phyloP scores from a whole-genome alignment of 2,113 vertebrate genomes.

The Pteruthius melanotis region DNA sequence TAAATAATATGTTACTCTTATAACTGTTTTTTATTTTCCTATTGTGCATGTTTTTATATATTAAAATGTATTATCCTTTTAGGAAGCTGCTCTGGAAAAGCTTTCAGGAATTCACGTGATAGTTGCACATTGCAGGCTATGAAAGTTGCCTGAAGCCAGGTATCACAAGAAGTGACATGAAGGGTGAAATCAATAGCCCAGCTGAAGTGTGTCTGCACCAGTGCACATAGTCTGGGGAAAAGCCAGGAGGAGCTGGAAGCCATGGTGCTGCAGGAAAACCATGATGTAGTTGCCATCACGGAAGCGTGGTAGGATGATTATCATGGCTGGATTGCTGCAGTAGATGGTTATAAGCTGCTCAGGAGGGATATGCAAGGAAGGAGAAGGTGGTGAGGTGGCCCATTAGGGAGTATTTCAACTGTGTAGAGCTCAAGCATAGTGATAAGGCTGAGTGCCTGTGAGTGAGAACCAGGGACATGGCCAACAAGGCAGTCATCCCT shows the following conservation, averaged over 20 bases:
- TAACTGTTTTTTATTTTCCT: neutral
- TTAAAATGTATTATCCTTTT: neutral
- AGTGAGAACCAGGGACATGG: neutral
- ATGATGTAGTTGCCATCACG: rapidly evolving
- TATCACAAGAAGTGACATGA: neutral
- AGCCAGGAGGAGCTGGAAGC: neutral
- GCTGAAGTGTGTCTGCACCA: neutral
- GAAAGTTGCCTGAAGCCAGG: neutral
- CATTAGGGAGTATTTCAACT: neutral
- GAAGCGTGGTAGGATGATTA: neutral
- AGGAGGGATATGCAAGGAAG: neutral
- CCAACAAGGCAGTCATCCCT: neutral
- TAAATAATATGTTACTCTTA: neutral
- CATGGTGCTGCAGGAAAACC: neutral
- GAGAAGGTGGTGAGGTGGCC: neutral
- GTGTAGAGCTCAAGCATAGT: neutral
- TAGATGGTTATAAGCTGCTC: neutral
- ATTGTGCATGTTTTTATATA: neutral
- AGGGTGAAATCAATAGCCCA: neutral
- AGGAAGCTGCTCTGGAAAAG: neutral
- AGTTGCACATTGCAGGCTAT: neutral
- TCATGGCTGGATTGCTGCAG: neutral
- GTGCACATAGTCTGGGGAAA: neutral
- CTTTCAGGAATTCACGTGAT: neutral
- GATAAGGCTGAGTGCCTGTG: neutral